A percentile compares a stretch with the other conserved stretches of the same genome.
Evolutionary conservation across 37 sponge, comb jelly and placozoan species (phyloP).

Genomic region (Dysidea cf. avara): DNA sequence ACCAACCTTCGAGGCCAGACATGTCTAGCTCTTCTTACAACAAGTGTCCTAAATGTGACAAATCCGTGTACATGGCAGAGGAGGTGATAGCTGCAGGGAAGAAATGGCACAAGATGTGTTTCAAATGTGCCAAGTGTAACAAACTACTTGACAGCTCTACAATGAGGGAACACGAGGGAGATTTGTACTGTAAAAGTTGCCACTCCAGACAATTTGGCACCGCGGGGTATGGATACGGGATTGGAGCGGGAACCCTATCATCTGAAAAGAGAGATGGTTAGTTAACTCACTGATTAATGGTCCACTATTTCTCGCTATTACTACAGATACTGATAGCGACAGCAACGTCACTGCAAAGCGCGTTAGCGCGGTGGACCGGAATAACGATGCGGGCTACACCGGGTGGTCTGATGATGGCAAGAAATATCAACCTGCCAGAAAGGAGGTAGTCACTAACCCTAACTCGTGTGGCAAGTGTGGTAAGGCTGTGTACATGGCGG

Average conservation of each 20-base stretch:
- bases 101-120: constrained; percentile 84
- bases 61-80: constrained; percentile 90
- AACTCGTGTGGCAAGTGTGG: constrained; percentile 62
- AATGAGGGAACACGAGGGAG: constrained; percentile 40
- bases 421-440: not conserved
- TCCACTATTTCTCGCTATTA: too few relatives aligned
- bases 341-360: not conserved
- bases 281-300: too few relatives aligned
- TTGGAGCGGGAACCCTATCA: constrained; percentile 63
- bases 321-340: not conserved
- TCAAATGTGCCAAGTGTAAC: constrained; percentile 79
- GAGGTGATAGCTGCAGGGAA: constrained; percentile 75
- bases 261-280: too few relatives aligned
- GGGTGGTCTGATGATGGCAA: not conserved
- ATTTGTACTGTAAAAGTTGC: constrained; percentile 74
- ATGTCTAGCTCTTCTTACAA: too few relatives aligned
- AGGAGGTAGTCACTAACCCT: not conserved
- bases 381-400: not conserved
- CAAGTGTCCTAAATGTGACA: constrained; percentile 82
- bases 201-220: constrained; percentile 62
- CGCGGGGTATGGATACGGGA: constrained; percentile 76
- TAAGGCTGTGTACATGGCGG: constrained; percentile 90
- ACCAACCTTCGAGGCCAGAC: too few relatives aligned
- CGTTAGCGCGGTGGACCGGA: not conserved
- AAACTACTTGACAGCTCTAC: constrained; percentile 65